These are phyloP conservation scores for Equus przewalskii DNA, from an alignment of 2,113 vertebrate species.

Conservation along the genomic window DNA sequence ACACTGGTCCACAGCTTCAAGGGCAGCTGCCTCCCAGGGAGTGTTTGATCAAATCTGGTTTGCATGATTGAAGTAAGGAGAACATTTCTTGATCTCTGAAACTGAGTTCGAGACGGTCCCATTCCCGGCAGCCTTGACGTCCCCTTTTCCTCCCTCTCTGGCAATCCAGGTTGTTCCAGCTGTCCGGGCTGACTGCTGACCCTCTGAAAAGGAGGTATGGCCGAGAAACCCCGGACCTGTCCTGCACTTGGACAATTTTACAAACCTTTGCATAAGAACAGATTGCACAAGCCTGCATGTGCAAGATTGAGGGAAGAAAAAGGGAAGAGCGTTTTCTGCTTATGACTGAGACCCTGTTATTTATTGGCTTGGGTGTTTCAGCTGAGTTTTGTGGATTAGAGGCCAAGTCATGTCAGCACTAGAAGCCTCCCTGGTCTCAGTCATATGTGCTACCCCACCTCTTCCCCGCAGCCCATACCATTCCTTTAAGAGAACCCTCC, in stretches of 20 bases:
- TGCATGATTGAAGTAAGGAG: constrained; percentile 41
- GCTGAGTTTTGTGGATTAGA: constrained; percentile 67
- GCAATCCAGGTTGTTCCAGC: not conserved
- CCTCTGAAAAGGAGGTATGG: not conserved
- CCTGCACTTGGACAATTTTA: not conserved
- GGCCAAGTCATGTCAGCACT: constrained; percentile 59
- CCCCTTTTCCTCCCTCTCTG: not conserved
- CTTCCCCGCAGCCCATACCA: not conserved
- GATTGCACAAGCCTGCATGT: constrained; percentile 52
- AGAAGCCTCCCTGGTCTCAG: constrained; percentile 46
- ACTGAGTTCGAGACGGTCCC: not conserved
- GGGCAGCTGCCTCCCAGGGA: constrained; percentile 33
- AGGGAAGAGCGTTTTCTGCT: constrained; percentile 68
- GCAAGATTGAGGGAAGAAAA: constrained; percentile 40
- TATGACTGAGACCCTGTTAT: constrained; percentile 49
- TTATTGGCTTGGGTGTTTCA: constrained; percentile 29
- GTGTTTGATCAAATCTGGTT: not conserved
- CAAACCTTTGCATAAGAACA: constrained; percentile 59
- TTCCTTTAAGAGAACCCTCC: constrained; percentile 26
- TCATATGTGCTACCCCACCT: not conserved
- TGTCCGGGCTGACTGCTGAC: not conserved
- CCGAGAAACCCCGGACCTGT: not conserved
- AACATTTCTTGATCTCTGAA: constrained; percentile 15
- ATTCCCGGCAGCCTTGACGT: not conserved
- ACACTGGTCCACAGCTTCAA: constrained; percentile 32